Evolutionary conservation across 2,113 vertebrate species (phyloP).

Genomic region (Glaucomys volans): DNA sequence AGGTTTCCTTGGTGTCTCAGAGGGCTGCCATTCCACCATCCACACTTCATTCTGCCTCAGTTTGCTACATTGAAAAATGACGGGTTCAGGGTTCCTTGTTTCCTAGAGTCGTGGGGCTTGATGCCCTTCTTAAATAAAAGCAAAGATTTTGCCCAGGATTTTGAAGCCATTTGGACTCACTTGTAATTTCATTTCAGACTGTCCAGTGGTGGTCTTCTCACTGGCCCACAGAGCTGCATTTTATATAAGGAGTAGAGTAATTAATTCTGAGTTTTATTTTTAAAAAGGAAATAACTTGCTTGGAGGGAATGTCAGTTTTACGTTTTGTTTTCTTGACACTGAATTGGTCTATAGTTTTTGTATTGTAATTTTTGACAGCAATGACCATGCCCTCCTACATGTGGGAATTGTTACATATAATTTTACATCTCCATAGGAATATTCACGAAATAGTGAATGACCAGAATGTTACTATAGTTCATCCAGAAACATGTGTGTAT

Average conservation of each 20-base stretch:
- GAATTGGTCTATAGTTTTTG: not conserved
- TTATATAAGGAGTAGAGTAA: not conserved
- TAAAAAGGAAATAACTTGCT: not conserved
- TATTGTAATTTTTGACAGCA: not conserved
- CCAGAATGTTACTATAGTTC: not conserved
- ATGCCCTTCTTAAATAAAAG: not conserved
- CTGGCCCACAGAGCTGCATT: not conserved
- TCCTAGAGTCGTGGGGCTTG: not conserved
- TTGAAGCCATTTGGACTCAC: not conserved
- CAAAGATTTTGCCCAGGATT: not conserved
- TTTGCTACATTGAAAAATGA: not conserved
- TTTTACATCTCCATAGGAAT: conserved; percentile 13
- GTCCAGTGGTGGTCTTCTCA: not conserved
- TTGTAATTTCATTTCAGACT: conserved; percentile 41
- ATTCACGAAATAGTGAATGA: conserved; percentile 41
- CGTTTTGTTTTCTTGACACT: not conserved
- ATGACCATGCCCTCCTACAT: not conserved
- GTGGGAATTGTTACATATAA: not conserved
- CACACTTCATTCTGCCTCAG: not conserved
- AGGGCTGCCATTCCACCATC: not conserved
- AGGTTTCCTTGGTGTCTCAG: not conserved
- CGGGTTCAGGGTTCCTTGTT: not conserved
- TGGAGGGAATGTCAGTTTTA: not conserved
- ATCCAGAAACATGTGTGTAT: not conserved
- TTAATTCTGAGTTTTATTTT: conserved; percentile 54